Evolutionary conservation across 2,113 vertebrate species (phyloP), one percentile per base, ranked within the genome.

Genomic region (Megalops atlanticus): DNA sequence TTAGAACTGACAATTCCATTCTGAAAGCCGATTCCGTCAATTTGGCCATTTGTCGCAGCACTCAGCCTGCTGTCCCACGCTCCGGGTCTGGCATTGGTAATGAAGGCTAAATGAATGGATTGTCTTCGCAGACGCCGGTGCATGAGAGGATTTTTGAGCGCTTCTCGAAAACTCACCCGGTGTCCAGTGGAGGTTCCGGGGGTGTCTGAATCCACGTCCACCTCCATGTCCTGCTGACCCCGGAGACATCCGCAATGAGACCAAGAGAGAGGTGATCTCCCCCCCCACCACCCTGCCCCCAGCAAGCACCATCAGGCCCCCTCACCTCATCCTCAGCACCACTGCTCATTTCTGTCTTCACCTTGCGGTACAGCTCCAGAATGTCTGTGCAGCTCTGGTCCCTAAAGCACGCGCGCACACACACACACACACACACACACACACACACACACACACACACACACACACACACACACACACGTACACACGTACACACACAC

Each of bases 341-440:
- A 68, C 96, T 97, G 84, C 95, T 92, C 77, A 95, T 86, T 91
- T 99, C 97, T 49, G 91, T 94, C 91, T 94, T 98, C 85, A 98
- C 86, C 88, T 93, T 97, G 87, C 94, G 94, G 77, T 98, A 96
- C 79, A 97, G 95, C 81, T 97, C 95, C 85, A 98, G 87, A 84
- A 99, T 96, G 90, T 98, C 96, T 54, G 92, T 95, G 88, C 96
- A 98, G 87, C 95, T 97, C 87, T 99, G 97, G 90, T 99, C 98
- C 88, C 98, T 99, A 89, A 39, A 27, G 35, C n/a, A 72, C 27
- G 35, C 3, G 36, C 38, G 39, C 11, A 33, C 21, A 80, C 11
- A 78, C 35, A 77, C 0, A 80, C n/a, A 74, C 76, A 82, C 24
- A 75, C 27, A 75, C 2, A 74, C n/a, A 80, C 24, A 83, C 68